Conservation (phyloP, 2,888 invertebrate species). For the Pristionchus maxplancki region DNA sequence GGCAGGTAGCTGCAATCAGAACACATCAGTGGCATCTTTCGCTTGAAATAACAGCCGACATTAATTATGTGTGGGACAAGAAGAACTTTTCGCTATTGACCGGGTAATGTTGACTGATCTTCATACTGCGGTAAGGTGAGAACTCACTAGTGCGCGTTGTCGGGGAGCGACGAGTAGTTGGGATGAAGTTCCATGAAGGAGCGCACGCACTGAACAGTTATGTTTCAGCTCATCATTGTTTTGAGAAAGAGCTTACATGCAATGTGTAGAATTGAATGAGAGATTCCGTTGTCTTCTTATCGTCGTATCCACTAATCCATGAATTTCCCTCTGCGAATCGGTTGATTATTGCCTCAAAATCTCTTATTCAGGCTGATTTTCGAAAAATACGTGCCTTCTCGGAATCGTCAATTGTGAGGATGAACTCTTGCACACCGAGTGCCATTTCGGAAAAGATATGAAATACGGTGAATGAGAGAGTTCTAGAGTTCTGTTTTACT, state of each 20-base stretch:
- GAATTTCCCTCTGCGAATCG: not conserved
- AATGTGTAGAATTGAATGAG: not conserved
- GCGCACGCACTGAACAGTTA: slow-evolving; percentile 5
- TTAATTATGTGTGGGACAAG: slow-evolving; percentile 50
- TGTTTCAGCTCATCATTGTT: not conserved
- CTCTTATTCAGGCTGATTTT: not conserved
- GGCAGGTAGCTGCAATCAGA: slow-evolving; percentile 56
- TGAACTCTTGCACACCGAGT: not conserved
- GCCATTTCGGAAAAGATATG: slow-evolving; percentile 37
- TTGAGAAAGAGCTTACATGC: not conserved
- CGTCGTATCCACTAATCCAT: slow-evolving; percentile 22
- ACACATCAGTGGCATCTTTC: not conserved
- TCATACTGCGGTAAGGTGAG: not conserved
- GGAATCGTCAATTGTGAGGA: not conserved
- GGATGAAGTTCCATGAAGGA: not conserved
- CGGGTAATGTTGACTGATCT: too few relatives aligned
- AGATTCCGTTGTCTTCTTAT: not conserved
- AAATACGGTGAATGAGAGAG: not conserved
- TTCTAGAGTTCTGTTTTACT: not conserved
- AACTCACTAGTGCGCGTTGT: slow-evolving; percentile 58
- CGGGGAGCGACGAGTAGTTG: slow-evolving; percentile 57
- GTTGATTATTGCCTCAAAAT: not conserved
- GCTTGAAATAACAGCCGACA: not conserved
- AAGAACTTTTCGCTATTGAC: not conserved
- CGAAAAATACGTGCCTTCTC: not conserved